Evolutionary conservation across 2,113 vertebrate species (phyloP), one percentile per base, ranked within the genome.

Genomic region (Aspidoscelis tigris): DNA sequence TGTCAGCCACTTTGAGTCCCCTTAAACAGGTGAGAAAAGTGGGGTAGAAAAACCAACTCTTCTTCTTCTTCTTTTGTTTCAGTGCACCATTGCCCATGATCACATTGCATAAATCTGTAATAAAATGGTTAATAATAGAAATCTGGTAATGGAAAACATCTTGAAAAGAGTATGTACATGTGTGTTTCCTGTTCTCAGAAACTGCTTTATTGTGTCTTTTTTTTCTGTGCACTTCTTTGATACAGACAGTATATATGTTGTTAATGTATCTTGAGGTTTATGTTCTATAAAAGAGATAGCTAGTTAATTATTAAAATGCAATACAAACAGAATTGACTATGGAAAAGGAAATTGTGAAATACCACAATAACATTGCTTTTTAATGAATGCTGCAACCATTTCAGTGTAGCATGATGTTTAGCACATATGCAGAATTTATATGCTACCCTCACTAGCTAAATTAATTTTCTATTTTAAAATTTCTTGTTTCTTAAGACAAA

Each of bases 281-380:
- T 78, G 12, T 53, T 76, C 76, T 88, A 68, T 78, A 80, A 75
- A 87, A 86, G 65, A 94, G 85, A 85, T 44, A 3, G 53, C 65
- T 92, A 66, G 88, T 93, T 92, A 91, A 89, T 93, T 95, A 86
- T 87, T 85, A 93, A 93, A 84, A 84, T 84, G 26, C n/a, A 85
- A 81, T 89, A 88, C 7, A 3, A 92, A 90, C 66, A 86, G 68
- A 90, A 88, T 88, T 33, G 3, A 74, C 91, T 88, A 76, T 78
- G 47, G 24, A 90, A 87, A 33, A 81, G 43, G 74, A 91, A 91
- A 88, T 58, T 86, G 0, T 87, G 55, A 65, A 72, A 75, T 86
- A 74, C 0, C 0, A 14, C 76, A 24, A 92, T 50, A 61, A 81
- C 47, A 87, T 4, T 9, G 89, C 85, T 88, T 77, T 16, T 88